These are phyloP conservation scores for Trichogramma pretiosum DNA, from an alignment of 1,140 invertebrate species.

Conservation along the genomic window DNA sequence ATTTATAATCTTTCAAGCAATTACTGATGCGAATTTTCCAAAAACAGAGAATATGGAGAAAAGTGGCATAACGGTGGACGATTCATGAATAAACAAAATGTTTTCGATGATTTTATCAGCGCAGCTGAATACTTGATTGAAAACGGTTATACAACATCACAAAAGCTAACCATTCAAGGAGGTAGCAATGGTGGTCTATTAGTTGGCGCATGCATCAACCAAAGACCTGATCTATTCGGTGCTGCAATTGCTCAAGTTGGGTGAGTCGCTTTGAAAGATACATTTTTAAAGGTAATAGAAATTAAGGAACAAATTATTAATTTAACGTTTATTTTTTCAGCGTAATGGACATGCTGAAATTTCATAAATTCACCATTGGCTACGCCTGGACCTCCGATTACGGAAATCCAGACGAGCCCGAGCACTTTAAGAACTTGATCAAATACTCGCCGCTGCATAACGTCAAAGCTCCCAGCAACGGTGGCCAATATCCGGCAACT, in stretches of 20 bases:
- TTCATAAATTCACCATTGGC: conserved; percentile 97
- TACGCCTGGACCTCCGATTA: conserved; percentile 95
- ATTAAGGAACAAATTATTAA: too few species aligned
- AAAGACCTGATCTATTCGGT: conserved; percentile 89
- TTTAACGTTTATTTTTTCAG: conserved; percentile 46
- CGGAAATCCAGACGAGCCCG: conserved; percentile 79
- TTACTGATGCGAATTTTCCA: too few species aligned
- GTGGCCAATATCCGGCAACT: conserved; percentile 78
- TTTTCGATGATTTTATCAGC: conserved; percentile 92
- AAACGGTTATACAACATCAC: conserved; percentile 68
- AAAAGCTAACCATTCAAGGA: conserved; percentile 82
- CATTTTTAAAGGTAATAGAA: too few species aligned
- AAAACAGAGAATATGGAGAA: conserved; percentile 85
- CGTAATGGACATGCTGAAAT: conserved; percentile 94
- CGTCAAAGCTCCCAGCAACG: conserved; percentile 56
- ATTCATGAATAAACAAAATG: conserved; percentile 91
- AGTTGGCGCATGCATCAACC: conserved; percentile 87
- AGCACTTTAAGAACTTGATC: conserved; percentile 80
- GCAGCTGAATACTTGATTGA: conserved; percentile 85
- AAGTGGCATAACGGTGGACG: conserved; percentile 92
- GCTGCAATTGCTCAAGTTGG: conserved; percentile 86
- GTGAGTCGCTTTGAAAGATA: conserved; percentile 49
- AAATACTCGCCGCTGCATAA: conserved; percentile 97
- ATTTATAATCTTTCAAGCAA: too few species aligned
- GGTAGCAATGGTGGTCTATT: conserved; percentile 94